Base-by-base conservation (phyloP, 1,140 invertebrate genomes). In the Listronotus oregonensis region DNA sequence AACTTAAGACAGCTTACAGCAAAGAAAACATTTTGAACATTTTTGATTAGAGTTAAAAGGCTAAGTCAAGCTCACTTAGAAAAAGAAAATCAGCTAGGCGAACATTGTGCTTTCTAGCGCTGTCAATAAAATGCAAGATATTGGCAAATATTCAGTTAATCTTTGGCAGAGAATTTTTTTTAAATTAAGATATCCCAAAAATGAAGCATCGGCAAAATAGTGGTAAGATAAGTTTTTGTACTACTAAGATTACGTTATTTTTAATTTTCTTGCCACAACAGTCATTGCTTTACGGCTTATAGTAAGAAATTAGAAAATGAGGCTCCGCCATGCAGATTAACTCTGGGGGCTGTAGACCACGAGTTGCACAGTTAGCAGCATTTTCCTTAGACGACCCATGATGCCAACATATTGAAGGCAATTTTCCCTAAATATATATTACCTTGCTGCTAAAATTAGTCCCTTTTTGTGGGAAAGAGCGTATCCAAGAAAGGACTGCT, bases 301-400 rank as follows among this genome's bases (percentile, higher is more conserved):
- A 12, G 37, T n/a, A 10, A 12, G 27, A 6, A 39, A 7, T 17
- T 43, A 59, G 44, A 46, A 56, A 58, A 42, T 14, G 1, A 34
- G 69, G 65, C 3, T 65, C 61, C n/a, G 44, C 17, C 40, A 52
- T 57, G 39, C 59, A 11, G 3, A 15, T 8, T 0, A 79, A 42
- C 12, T 73, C 54, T 3, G 4, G 6, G 0, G 75, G 68, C 0
- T 60, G 27, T 0, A 78, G 18, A 0, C 79, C 78, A 37, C 80
- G 67, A 18, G 21, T 27, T 27, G 21, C 21, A 27, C 21, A 27
- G 21, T 27, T 78, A 11, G 75, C 77, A n/a, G 80, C 75, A 62
- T 81, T 80, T 11, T 75, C 62, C 8, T 50, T 56, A 8, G 72
- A 70, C 14, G 40, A 11, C 14, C 80, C 74, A 69, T 80, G 71